Conservation (phyloP, 23 tunicate genomes). For the Corella eumyota region DNA sequence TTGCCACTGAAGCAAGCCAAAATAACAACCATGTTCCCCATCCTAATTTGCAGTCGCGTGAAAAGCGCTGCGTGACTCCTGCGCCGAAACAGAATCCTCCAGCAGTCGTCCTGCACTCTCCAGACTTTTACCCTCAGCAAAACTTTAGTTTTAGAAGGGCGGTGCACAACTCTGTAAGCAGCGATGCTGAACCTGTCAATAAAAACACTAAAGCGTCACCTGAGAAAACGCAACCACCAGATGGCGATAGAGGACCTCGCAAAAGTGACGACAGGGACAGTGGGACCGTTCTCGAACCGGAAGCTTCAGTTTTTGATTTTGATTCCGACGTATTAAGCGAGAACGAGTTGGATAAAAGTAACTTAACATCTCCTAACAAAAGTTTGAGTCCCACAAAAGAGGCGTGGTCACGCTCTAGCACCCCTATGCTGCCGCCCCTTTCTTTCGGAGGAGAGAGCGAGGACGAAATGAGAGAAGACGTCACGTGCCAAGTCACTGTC, state of each 20-base stretch:
- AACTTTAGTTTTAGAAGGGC: constrained; percentile 70
- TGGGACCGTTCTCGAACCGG: constrained; percentile 79
- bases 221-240: background rate
- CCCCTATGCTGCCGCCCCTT: constrained; percentile 80
- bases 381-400: background rate
- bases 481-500: too few species aligned
- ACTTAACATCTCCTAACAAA: background rate
- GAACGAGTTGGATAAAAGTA: background rate
- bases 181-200: constrained; percentile 10
- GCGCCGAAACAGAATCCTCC: background rate
- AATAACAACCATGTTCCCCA: background rate
- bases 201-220: constrained; percentile 2
- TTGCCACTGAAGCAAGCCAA: too few species aligned
- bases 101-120: background rate
- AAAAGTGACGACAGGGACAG: constrained; percentile 95
- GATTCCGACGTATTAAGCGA: constrained; percentile 53
- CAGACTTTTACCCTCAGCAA: constrained; percentile 42
- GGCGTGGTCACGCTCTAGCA: constrained; percentile 39
- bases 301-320: constrained; percentile 65
- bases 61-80: background rate
- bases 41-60: background rate
- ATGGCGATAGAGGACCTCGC: constrained; percentile 25
- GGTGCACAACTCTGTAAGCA: constrained; percentile 38
- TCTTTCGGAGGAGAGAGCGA: constrained; percentile 36
- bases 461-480: too few species aligned